These are phyloP conservation scores for Argyresthia goedartella DNA, from an alignment of 2,888 invertebrate species.

Conservation along the genomic window DNA sequence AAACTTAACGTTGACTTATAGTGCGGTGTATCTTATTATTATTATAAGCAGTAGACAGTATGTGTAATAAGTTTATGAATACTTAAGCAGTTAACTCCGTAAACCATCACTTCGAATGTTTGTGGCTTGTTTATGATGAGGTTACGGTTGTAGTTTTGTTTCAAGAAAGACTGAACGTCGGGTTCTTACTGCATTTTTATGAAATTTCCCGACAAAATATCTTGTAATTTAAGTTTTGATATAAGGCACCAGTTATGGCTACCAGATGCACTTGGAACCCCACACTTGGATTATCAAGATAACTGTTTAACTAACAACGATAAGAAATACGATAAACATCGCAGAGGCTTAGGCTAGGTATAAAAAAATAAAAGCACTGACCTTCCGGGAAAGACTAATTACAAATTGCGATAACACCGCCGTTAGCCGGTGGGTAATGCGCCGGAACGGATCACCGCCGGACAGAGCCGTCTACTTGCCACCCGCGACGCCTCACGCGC, in stretches of 20 bases:
- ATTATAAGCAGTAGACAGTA: conserved; percentile 2
- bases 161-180: no score
- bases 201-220: no score
- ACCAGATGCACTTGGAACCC: no score
- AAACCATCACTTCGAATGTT: neutral
- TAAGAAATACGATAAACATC: no score
- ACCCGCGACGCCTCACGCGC: conserved; percentile 11
- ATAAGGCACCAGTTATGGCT: no score
- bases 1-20: neutral
- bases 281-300: no score
- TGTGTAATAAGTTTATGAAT: conserved; percentile 5
- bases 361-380: conserved; percentile 1
- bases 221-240: no score
- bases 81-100: neutral
- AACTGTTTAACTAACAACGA: no score
- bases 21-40: neutral
- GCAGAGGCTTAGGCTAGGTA: neutral
- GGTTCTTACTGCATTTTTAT: no score
- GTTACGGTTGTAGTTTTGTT: neutral
- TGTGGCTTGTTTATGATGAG: neutral
- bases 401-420: conserved; percentile 15
- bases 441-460: conserved; percentile 12
- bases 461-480: neutral
- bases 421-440: conserved; percentile 16
- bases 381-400: conserved; percentile 12